Percentiles rank a stretch among this genome's conserved stretches.
Evolutionary conservation across 1,140 invertebrate species (phyloP).

Genomic region (Rhyzopertha dominica): DNA sequence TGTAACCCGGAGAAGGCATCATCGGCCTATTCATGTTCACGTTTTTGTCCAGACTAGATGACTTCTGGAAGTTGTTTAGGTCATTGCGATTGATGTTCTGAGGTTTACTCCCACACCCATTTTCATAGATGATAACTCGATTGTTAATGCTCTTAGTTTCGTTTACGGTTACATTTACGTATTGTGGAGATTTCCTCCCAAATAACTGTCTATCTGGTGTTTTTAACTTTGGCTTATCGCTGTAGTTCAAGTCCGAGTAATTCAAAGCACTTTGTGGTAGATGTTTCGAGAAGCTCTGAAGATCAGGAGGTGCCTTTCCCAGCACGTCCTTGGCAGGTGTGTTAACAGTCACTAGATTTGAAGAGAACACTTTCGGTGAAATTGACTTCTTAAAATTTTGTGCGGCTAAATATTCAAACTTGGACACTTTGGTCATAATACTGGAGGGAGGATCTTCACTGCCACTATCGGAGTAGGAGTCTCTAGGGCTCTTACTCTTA

Average conservation of each 20-base stretch:
- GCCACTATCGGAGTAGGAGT: conserved; percentile 50
- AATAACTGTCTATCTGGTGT: conserved; percentile 34
- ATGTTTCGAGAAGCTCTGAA: conserved; percentile 40
- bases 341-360: conserved; percentile 69
- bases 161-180: conserved; percentile 42
- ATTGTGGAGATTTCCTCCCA: conserved; percentile 36
- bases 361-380: conserved; percentile 72
- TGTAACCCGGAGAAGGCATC: conserved; percentile 51
- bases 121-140: conserved; percentile 42
- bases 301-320: conserved; percentile 54
- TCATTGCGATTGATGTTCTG: conserved; percentile 39
- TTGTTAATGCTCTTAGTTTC: conserved; percentile 43
- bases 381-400: conserved; percentile 49
- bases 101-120: conserved; percentile 37
- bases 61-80: conserved; percentile 35
- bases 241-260: conserved; percentile 39
- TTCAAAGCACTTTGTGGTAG: conserved; percentile 42
- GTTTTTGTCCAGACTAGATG: conserved; percentile 29
- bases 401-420: conserved; percentile 55
- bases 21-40: conserved; percentile 34
- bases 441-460: conserved; percentile 48
- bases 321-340: conserved; percentile 74
- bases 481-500: conserved; percentile 36
- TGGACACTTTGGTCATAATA: conserved; percentile 57
- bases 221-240: conserved; percentile 41